Percentiles rank a stretch among this genome's conserved stretches.
These are phyloP conservation scores for Pocillopora verrucosa DNA, from an alignment of 64 coral and sea anemone species.

Conservation along the genomic window DNA sequence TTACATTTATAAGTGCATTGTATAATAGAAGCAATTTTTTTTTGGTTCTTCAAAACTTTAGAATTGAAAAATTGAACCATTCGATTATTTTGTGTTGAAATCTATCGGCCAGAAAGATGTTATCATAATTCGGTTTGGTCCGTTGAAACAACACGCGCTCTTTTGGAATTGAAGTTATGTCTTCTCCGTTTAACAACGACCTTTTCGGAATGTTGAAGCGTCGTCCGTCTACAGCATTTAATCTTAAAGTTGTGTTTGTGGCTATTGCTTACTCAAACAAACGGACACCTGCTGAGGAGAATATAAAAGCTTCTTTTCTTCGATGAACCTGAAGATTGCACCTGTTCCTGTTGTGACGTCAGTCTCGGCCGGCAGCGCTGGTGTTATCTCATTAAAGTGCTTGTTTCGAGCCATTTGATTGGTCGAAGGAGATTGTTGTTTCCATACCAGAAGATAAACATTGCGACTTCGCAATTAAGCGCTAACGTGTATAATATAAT, in stretches of 20 bases:
- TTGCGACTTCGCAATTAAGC: not conserved
- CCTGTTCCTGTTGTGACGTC: conserved; percentile 1
- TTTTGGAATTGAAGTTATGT: no score
- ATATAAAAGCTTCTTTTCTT: not conserved
- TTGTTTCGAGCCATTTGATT: not conserved
- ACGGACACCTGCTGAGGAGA: conserved; percentile 11
- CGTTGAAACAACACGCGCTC: no score
- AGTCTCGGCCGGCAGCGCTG: not conserved
- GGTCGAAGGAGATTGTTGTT: not conserved
- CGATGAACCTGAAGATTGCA: not conserved
- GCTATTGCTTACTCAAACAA: conserved; percentile 9
- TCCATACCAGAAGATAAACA: not conserved
- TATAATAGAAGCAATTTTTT: no score
- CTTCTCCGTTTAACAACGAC: not conserved
- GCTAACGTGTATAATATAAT: not conserved
- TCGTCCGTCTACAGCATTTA: not conserved
- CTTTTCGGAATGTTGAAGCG: not conserved
- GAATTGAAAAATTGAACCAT: no score
- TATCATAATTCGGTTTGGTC: no score
- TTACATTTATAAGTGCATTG: no score
- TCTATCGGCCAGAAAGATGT: no score
- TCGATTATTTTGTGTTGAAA: no score
- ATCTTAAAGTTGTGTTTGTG: not conserved
- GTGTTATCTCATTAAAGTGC: not conserved
- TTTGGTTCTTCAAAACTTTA: no score